Percentiles rank a stretch among this genome's conserved stretches.
Evolutionary conservation across 2,797 vertebrate genomes (phyloP).

Genomic region (Acipenser ruthenus): DNA sequence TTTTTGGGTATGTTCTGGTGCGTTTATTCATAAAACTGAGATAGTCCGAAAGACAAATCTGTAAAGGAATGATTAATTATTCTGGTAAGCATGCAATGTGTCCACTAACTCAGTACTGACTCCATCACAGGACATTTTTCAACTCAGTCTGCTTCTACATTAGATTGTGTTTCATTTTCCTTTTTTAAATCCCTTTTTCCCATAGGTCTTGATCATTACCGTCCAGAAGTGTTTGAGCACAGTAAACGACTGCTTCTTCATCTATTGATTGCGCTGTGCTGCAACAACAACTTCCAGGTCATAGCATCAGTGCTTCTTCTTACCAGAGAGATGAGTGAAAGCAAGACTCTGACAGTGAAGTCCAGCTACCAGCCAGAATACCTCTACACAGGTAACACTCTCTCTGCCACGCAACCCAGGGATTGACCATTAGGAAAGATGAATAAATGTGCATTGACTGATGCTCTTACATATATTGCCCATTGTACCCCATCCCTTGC

Average conservation of each 20-base stretch:
- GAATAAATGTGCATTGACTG: too few relatives aligned
- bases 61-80: too few relatives aligned
- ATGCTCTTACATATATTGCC: too few relatives aligned
- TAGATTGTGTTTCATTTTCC: not conserved
- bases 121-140: not conserved
- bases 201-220: constrained; percentile 92
- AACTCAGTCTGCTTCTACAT: not conserved
- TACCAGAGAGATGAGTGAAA: constrained; percentile 86
- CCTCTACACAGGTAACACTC: constrained; percentile 74
- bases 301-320: constrained; percentile 91
- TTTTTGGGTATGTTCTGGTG: constrained; percentile 73
- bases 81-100: too few relatives aligned
- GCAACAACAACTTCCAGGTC: constrained; percentile 90
- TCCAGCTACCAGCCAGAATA: constrained; percentile 83
- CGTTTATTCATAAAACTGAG: too few relatives aligned
- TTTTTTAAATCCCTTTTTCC: constrained; percentile 16
- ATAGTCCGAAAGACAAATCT: too few relatives aligned
- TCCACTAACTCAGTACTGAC: too few relatives aligned
- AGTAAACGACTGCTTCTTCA: constrained; percentile 92
- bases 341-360: constrained; percentile 87
- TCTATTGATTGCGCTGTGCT: constrained; percentile 87
- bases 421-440: too few relatives aligned
- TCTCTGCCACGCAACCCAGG: too few relatives aligned
- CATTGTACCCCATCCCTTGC: too few relatives aligned
- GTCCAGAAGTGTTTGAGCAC: constrained; percentile 95